Base-by-base conservation (phyloP, 37 sponge, comb jelly and placozoan species). In the Hexactinellida sp. region DNA sequence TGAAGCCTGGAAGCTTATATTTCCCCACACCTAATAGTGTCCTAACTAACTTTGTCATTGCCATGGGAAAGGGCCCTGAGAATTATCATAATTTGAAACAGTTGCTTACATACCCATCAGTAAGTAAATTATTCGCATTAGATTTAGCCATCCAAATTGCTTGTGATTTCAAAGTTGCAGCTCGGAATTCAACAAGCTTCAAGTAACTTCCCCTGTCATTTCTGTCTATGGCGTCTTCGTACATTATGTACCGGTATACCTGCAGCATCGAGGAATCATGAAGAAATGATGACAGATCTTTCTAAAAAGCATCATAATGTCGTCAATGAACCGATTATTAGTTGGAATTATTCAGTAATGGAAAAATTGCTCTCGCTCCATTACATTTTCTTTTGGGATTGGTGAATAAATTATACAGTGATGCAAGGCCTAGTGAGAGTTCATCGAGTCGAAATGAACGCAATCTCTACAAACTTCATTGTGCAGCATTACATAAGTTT, bases 331-430 rank as follows among this genome's bases (percentile, higher is more conserved):
- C 76, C 76, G 25, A n/a, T 25, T 28, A 25, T 21, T 63, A 63
- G 25, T n/a, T 63, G 76, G 76, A 25, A 7, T 25, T 7, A 63
- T 7, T 63, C 76, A 63, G 76, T 63, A 32, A 32, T 63, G 76
- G 76, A 63, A 63, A 63, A 63, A 63, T 63, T 63, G 76, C 76
- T 63, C 76, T 63, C 30, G 76, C 76, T 63, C 76, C 76, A 63
- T 63, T 63, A 63, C 76, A 63, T 63, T 21, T 63, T 63, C 76
- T 63, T 32, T 63, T 63, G 76, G 76, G 76, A 10, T 63, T 63
- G 76, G 34, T 63, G 5, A 63, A 63, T 23, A 63, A 63, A 63
- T 63, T 63, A 63, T 63, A 63, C 76, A 63, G 25, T 63, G 34
- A 32, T 63, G 76, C 76, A 7, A 63, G 76, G 76, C 25, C 76